A percentile compares a stretch with the other conserved stretches of the same genome.
These are phyloP conservation scores for Onychostruthus taczanowskii DNA, from an alignment of 2,113 vertebrate species.

Conservation along the genomic window DNA sequence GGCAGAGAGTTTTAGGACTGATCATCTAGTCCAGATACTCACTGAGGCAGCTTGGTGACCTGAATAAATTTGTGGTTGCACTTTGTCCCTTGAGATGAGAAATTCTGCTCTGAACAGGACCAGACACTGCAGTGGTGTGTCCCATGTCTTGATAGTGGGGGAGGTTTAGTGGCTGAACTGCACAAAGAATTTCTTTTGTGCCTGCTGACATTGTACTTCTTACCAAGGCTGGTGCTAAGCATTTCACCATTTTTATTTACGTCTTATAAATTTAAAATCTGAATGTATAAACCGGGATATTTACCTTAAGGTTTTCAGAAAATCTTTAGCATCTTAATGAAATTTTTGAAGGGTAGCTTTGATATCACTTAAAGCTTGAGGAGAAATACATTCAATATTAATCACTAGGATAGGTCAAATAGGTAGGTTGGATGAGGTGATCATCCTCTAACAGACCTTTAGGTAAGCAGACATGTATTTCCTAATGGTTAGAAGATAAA, in stretches of 20 bases:
- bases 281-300: neutral
- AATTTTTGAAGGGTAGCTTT: neutral
- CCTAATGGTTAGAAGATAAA: neutral
- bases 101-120: neutral
- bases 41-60: neutral
- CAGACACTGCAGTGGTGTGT: neutral
- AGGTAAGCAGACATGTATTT: neutral
- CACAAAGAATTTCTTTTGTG: neutral
- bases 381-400: neutral
- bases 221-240: neutral
- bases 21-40: neutral
- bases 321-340: neutral
- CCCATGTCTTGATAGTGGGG: neutral
- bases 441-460: neutral
- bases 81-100: neutral
- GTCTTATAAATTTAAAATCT: neutral
- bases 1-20: neutral
- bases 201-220: neutral
- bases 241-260: neutral
- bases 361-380: neutral
- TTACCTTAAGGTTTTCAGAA: neutral
- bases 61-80: neutral
- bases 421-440: neutral
- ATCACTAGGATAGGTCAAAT: neutral
- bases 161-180: neutral